These are phyloP conservation scores for Drosophila ustulata DNA, from an alignment of 2,888 invertebrate species.

Conservation along the genomic window DNA sequence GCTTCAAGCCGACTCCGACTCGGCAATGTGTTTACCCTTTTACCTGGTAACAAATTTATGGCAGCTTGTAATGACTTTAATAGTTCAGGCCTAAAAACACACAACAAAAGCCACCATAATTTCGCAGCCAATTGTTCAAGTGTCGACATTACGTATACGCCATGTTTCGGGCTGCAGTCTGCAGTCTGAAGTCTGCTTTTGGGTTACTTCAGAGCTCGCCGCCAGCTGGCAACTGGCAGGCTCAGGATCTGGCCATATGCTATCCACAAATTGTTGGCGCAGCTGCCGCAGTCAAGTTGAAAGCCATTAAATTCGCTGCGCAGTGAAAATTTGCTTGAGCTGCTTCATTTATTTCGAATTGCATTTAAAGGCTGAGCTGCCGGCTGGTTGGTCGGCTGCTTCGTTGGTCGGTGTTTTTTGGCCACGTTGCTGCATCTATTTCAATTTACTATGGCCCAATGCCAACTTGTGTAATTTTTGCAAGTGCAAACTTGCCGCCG, in stretches of 20 bases:
- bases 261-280: conserved; percentile 53
- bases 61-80: conserved; percentile 49
- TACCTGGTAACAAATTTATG: conserved; percentile 59
- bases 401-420: conserved; percentile 31
- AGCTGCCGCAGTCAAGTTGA: conserved; percentile 60
- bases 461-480: conserved; percentile 63
- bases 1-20: conserved; percentile 28
- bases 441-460: conserved; percentile 71
- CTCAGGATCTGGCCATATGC: conserved; percentile 49
- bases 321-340: conserved; percentile 59
- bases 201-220: conserved; percentile 13
- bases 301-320: conserved; percentile 65
- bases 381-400: conserved; percentile 1
- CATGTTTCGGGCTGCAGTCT: conserved; percentile 14
- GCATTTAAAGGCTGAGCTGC: conserved; percentile 63
- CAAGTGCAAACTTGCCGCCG: conserved; percentile 23
- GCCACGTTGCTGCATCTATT: conserved; percentile 61
- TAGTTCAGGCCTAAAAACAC: conserved; percentile 20
- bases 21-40: conserved; percentile 48
- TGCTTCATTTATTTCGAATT: conserved; percentile 66
- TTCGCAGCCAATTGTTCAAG: conserved; percentile 38
- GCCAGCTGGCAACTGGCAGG: conserved; percentile 20
- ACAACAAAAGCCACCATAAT: neutral
- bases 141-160: conserved; percentile 41
- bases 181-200: neutral